These are phyloP conservation scores for Beris chalybata DNA, from an alignment of 2,888 invertebrate species.

Conservation along the genomic window DNA sequence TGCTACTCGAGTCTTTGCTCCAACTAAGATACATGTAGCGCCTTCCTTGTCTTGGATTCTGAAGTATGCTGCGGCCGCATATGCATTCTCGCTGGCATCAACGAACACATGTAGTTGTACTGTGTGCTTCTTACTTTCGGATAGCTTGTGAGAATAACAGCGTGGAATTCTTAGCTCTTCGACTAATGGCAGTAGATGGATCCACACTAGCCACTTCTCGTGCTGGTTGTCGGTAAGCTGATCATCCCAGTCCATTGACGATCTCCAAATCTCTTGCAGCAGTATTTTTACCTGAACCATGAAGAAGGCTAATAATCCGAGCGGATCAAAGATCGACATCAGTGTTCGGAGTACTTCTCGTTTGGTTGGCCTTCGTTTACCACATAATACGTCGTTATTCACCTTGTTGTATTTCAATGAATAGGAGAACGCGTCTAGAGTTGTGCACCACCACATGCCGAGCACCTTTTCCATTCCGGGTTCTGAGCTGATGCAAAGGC, in stretches of 20 bases:
- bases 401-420: slow-evolving; percentile 35
- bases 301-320: not conserved
- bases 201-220: slow-evolving; percentile 29
- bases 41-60: too few relatives aligned
- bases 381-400: not conserved
- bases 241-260: not conserved
- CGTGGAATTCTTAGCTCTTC: slow-evolving; percentile 33
- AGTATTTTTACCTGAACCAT: slow-evolving; percentile 37
- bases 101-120: too few relatives aligned
- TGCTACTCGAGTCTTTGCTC: too few relatives aligned
- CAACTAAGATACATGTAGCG: too few relatives aligned
- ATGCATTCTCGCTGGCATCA: too few relatives aligned
- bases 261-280: slow-evolving; percentile 39
- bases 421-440: slow-evolving; percentile 33
- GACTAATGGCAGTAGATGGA: slow-evolving; percentile 12
- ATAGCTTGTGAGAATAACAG: slow-evolving; percentile 25
- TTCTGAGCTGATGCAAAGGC: not conserved
- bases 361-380: slow-evolving; percentile 33
- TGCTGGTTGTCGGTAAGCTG: too few relatives aligned
- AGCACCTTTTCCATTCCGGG: slow-evolving; percentile 36
- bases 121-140: not conserved
- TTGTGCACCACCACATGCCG: slow-evolving; percentile 38
- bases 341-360: slow-evolving; percentile 36
- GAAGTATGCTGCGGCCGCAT: too few relatives aligned
- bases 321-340: slow-evolving; percentile 26